Base-by-base conservation (phyloP, 2,888 invertebrate species). In the Branchinecta sandiegonensis region DNA sequence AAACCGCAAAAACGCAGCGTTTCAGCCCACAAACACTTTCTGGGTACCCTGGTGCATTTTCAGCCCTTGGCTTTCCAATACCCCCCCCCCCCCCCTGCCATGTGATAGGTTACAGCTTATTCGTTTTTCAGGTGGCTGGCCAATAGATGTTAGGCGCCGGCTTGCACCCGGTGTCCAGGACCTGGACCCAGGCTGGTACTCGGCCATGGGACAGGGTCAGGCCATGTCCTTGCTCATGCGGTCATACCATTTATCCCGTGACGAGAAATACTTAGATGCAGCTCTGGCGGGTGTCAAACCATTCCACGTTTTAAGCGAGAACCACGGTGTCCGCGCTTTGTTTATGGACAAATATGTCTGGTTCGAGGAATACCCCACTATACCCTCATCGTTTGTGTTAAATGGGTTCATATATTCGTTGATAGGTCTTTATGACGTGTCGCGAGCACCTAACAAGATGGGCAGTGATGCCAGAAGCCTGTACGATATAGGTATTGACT, bases 141-240 rank as follows among this genome's bases (percentile, higher is more conserved):
- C 91, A 66, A 91, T 94, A 76, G 89, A 90, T 67, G 94, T 94
- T 66, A 83, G 84, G 69, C 81, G 94, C 75, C 86, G 83, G 79
- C 83, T 87, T 73, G 85, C 86, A 1, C 80, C 85, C 65, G 87
- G 88, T 46, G 87, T 88, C 78, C 83, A 85, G 9, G 87, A 88
- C 73, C 83, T 96, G 66, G 82, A 83, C 73, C 87, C 93, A 2
- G 94, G 94, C 70, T 94, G 94, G 94, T 89, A 94, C 77, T 96
- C 95, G 0, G 93, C 96, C 1, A 99, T 99, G 99, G 94, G 93
- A 4, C 97, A 99, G 78, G 97, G 99, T 0, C 97, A 99, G 79
- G 92, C 88, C 46, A 89, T 99, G 73, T 96, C 96, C 0, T 84
- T 97, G n/a, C 81, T 99, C 67, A 85, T 92, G 0, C 83, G 99